phyloP scores from a whole-genome alignment of 2,113 vertebrate species.

The Nibea coibor region DNA sequence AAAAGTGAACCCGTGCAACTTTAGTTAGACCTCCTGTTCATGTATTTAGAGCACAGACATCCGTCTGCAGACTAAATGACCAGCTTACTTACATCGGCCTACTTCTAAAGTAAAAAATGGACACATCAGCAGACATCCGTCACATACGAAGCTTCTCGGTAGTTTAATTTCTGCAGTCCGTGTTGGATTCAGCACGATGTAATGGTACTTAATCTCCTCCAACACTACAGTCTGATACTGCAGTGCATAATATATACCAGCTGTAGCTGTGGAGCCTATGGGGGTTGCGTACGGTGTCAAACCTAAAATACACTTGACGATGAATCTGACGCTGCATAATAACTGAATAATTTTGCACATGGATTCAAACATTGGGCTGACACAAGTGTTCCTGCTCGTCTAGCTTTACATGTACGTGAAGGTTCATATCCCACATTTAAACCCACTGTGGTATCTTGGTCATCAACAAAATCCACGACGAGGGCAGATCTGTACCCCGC shows the following conservation, averaged over 20 bases:
- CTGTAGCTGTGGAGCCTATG: neutral
- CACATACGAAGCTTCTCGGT: neutral
- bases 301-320: neutral
- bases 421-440: neutral
- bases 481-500: neutral
- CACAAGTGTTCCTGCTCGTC: neutral
- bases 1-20: slow-evolving; percentile 2
- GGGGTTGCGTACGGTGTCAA: neutral
- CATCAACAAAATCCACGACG: neutral
- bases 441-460: neutral
- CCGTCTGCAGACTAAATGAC: neutral
- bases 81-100: no score
- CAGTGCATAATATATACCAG: neutral
- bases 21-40: neutral
- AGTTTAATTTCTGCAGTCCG: no score
- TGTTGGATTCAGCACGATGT: neutral
- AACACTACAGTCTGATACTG: neutral
- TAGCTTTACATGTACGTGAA: neutral
- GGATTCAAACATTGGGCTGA: neutral
- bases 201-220: neutral
- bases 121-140: slow-evolving; percentile 4
- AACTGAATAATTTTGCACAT: neutral
- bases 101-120: neutral
- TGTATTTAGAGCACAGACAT: neutral
- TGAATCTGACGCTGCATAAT: neutral